These are phyloP conservation scores for Chionis minor DNA, from an alignment of 2,113 vertebrate genomes.

Conservation along the genomic window DNA sequence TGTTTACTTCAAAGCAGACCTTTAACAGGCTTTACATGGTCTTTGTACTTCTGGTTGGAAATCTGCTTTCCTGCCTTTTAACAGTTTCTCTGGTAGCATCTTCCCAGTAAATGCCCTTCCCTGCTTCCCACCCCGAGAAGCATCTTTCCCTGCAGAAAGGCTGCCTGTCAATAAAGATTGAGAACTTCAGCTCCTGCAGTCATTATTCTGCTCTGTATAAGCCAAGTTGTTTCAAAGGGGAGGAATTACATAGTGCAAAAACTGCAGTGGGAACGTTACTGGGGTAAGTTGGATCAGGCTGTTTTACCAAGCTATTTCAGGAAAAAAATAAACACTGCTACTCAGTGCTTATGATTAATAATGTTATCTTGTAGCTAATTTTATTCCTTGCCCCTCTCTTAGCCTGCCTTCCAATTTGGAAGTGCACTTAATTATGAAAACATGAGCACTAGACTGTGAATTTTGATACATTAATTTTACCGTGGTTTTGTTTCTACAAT, in stretches of 20 bases:
- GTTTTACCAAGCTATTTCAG: conserved; percentile 37
- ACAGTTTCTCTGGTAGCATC: background rate
- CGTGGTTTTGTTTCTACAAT: background rate
- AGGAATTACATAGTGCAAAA: background rate
- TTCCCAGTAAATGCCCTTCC: conserved; percentile 4
- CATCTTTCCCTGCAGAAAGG: background rate
- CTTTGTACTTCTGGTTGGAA: background rate
- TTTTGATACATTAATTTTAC: conserved; percentile 57
- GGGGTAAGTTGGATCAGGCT: background rate
- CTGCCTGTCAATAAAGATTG: background rate
- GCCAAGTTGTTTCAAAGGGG: background rate
- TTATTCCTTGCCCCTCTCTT: conserved; percentile 41
- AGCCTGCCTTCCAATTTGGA: conserved; percentile 37
- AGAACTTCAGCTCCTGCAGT: background rate
- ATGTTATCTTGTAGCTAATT: conserved; percentile 44
- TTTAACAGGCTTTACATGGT: conserved; percentile 17
- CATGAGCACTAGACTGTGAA: conserved; percentile 31
- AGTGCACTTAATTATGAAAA: conserved; percentile 50
- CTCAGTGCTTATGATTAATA: conserved; percentile 44
- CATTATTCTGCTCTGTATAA: background rate
- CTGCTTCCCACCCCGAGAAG: background rate
- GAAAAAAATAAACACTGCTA: conserved; percentile 52
- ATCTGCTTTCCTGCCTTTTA: background rate
- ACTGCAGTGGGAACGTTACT: background rate
- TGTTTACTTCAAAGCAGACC: conserved; percentile 21